Evolutionary conservation across 1,140 invertebrate species (phyloP).

Genomic region (Drosophila azteca): DNA sequence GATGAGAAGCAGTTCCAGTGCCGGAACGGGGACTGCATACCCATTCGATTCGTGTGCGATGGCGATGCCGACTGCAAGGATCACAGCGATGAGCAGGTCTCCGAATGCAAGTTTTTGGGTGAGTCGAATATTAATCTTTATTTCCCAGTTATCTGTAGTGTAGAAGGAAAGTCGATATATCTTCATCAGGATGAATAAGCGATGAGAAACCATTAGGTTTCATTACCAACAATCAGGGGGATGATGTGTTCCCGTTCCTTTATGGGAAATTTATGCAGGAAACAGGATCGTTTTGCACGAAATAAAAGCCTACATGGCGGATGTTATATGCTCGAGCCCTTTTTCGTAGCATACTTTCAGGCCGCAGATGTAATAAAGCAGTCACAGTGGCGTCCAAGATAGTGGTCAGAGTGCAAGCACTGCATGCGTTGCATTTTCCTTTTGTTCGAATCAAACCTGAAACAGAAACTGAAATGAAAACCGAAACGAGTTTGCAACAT

Average conservation of each 20-base stretch:
- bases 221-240: too few species aligned
- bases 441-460: constrained; percentile 48
- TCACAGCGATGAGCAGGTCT: constrained; percentile 90
- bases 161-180: too few species aligned
- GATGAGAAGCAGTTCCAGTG: constrained; percentile 90
- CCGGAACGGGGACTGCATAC: constrained; percentile 92
- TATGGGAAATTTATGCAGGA: too few species aligned
- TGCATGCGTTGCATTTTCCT: constrained; percentile 24
- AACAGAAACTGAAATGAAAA: constrained; percentile 50
- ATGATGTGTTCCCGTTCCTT: too few species aligned
- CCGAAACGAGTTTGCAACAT: constrained; percentile 67
- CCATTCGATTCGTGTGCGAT: constrained; percentile 91
- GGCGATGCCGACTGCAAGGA: constrained; percentile 91
- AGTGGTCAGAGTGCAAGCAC: constrained; percentile 14
- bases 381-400: constrained; percentile 44
- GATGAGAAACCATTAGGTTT: too few species aligned
- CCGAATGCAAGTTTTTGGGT: constrained; percentile 87
- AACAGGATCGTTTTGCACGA: too few species aligned
- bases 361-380: constrained; percentile 8
- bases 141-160: too few species aligned
- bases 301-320: too few species aligned
- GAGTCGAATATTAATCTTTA: constrained; percentile 49
- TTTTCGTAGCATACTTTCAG: constrained; percentile 55
- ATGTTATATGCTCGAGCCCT: too few species aligned
- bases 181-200: too few species aligned